These are phyloP conservation scores for Matsumyia berberina DNA, from an alignment of 2,888 invertebrate species.

Conservation along the genomic window DNA sequence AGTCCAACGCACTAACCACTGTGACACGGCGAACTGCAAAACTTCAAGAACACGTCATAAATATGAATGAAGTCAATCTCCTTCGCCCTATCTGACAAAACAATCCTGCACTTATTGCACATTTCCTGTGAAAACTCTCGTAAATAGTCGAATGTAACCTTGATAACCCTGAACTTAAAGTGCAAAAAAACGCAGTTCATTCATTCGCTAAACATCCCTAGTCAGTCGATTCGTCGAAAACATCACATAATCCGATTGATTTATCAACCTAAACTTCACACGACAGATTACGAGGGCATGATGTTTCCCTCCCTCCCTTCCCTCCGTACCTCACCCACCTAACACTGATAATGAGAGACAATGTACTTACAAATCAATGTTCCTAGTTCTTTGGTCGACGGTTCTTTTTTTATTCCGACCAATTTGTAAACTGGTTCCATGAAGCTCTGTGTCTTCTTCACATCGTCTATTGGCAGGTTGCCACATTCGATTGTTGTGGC, in stretches of 20 bases:
- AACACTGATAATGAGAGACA: neutral
- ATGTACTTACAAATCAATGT: conserved; percentile 69
- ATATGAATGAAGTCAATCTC: too few species aligned
- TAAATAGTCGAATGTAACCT: neutral
- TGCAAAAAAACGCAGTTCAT: neutral
- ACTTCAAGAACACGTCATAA: too few species aligned
- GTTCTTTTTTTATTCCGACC: conserved; percentile 69
- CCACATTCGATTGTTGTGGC: conserved; percentile 62
- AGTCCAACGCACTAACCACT: too few species aligned
- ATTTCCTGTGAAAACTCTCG: too few species aligned
- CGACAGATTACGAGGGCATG: neutral
- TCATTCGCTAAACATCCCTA: neutral
- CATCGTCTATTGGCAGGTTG: conserved; percentile 25
- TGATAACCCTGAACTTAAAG: neutral
- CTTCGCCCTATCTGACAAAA: too few species aligned
- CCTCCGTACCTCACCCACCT: too few species aligned
- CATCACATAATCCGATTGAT: neutral
- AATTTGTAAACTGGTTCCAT: conserved; percentile 74
- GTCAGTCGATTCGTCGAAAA: neutral
- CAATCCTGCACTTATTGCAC: neutral
- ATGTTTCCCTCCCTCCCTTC: neutral
- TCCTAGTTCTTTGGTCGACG: conserved; percentile 68
- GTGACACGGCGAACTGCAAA: too few species aligned
- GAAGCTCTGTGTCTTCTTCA: conserved; percentile 62
- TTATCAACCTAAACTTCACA: neutral